These are phyloP conservation scores for Macaria liturata DNA, from an alignment of 2,888 invertebrate genomes.

Conservation along the genomic window DNA sequence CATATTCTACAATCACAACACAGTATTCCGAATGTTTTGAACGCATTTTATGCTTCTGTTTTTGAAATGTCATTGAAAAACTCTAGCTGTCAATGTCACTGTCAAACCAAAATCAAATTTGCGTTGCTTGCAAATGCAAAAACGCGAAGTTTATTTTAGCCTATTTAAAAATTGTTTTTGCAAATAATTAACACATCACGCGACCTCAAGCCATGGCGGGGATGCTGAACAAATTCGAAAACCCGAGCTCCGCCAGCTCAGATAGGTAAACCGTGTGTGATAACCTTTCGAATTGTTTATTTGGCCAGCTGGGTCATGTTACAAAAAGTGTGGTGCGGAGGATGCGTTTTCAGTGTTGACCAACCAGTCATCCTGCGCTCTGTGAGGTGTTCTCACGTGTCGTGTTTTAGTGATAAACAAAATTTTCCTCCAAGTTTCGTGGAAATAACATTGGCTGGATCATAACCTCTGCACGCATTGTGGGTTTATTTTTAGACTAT, in stretches of 20 bases:
- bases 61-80: background rate
- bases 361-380: constrained; percentile 55
- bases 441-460: constrained; percentile 50
- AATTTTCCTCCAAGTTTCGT: constrained; percentile 39
- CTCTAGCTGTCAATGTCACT: constrained; percentile 3
- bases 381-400: constrained; percentile 51
- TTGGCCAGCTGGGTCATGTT: constrained; percentile 75
- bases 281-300: constrained; percentile 70
- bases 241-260: constrained; percentile 95
- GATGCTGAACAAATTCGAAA: constrained; percentile 87
- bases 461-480: constrained; percentile 76
- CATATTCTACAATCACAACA: too few species aligned
- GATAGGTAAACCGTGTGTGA: constrained; percentile 88
- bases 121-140: constrained; percentile 56
- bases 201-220: constrained; percentile 70
- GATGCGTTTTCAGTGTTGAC: constrained; percentile 57
- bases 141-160: constrained; percentile 51
- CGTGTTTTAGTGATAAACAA: constrained; percentile 53
- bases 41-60: too few species aligned
- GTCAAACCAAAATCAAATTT: constrained; percentile 31
- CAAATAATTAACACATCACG: constrained; percentile 41
- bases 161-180: constrained; percentile 39
- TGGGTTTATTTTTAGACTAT: constrained; percentile 77
- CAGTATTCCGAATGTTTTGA: too few species aligned
- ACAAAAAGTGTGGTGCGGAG: constrained; percentile 56